A percentile compares a stretch with the other conserved stretches of the same genome.
Conservation (phyloP, 2,888 invertebrate species). For the Caenorhabditis sp. region DNA sequence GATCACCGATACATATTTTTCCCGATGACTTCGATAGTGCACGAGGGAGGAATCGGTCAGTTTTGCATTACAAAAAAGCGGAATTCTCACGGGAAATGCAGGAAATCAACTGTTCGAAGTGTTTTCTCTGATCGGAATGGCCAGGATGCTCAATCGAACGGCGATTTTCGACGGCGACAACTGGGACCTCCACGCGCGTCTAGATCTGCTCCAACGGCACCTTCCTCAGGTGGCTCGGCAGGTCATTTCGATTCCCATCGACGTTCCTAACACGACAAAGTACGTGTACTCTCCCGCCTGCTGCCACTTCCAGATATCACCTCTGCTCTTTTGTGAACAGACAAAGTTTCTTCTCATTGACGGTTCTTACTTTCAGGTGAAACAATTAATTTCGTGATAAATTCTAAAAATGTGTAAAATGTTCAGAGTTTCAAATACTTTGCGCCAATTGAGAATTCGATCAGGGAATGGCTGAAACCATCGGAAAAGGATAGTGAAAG, state of each 20-base stretch:
- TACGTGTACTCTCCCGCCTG: constrained; percentile 16
- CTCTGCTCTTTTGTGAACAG: constrained; percentile 28
- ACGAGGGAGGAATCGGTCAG: constrained; percentile 24
- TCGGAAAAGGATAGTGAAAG: neutral
- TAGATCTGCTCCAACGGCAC: neutral
- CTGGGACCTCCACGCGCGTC: constrained; percentile 4
- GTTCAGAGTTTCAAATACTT: constrained; percentile 57
- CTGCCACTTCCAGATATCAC: constrained; percentile 25
- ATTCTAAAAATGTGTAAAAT: neutral
- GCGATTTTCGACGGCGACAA: constrained; percentile 46
- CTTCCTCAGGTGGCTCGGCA: constrained; percentile 3
- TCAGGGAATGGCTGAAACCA: constrained; percentile 32
- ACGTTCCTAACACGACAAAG: constrained; percentile 14
- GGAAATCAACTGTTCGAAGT: constrained; percentile 53
- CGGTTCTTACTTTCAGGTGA: constrained; percentile 49
- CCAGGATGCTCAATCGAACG: constrained; percentile 33
- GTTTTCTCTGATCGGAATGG: constrained; percentile 42
- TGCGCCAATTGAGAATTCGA: constrained; percentile 2
- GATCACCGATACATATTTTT: no score
- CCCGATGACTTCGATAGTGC: constrained; percentile 14
- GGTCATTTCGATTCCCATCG: constrained; percentile 27
- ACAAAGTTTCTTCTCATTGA: constrained; percentile 18
- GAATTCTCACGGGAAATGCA: neutral
- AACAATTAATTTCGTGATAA: no score
- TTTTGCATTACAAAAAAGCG: neutral